phyloP scores from a whole-genome alignment of 2,888 invertebrate genomes.

The Abscondita cerata region DNA sequence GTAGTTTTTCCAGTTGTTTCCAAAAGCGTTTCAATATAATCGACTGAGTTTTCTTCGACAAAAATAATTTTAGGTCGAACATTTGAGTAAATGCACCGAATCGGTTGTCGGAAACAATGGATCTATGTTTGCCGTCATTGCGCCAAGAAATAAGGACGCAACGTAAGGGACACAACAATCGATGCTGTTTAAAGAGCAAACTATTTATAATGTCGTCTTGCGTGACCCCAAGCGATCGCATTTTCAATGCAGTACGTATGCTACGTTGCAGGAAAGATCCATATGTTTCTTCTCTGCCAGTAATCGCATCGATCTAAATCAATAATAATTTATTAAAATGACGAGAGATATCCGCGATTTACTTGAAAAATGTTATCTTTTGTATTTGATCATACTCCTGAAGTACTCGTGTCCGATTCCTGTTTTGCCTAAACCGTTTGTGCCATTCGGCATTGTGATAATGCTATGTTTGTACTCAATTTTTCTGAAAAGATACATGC shows the following conservation, averaged over 20 bases:
- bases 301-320: slow-evolving; percentile 58
- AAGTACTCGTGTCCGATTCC: too few relatives aligned
- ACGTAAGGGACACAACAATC: slow-evolving; percentile 59
- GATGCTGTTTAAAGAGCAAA: slow-evolving; percentile 60
- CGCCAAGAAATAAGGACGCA: slow-evolving; percentile 59
- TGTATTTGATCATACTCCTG: too few relatives aligned
- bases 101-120: slow-evolving; percentile 43
- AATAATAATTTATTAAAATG: too few relatives aligned
- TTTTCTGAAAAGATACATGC: too few relatives aligned
- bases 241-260: slow-evolving; percentile 8
- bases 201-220: slow-evolving; percentile 58
- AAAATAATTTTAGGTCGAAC: slow-evolving; percentile 44
- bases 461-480: too few relatives aligned
- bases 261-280: slow-evolving; percentile 42
- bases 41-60: slow-evolving; percentile 37
- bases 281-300: slow-evolving; percentile 50
- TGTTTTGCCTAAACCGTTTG: too few relatives aligned
- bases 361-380: too few relatives aligned
- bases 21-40: slow-evolving; percentile 37
- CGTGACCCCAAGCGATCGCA: slow-evolving; percentile 51
- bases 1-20: slow-evolving; percentile 38
- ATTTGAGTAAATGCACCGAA: slow-evolving; percentile 40
- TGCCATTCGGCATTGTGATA: too few relatives aligned
- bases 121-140: slow-evolving; percentile 47
- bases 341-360: too few relatives aligned